These are phyloP conservation scores for Chaetops frenatus DNA, from an alignment of 2,113 vertebrate species.

Conservation along the genomic window DNA sequence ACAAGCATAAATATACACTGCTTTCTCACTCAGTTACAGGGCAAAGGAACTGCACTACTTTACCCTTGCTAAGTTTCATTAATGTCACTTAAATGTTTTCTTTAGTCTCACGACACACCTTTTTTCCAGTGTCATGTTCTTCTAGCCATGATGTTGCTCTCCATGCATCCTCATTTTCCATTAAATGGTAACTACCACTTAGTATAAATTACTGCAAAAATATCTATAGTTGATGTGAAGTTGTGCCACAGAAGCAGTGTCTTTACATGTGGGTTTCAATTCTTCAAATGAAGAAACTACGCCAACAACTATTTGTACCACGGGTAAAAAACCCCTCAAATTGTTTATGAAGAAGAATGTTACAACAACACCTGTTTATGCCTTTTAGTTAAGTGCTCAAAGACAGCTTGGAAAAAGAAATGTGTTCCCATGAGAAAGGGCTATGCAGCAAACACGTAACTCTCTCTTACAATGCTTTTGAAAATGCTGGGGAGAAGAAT, in stretches of 20 bases:
- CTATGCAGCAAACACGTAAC: background rate
- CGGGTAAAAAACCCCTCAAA: background rate
- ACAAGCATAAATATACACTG: background rate
- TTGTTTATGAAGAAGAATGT: background rate
- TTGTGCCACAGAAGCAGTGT: background rate
- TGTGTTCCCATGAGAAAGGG: background rate
- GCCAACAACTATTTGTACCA: background rate
- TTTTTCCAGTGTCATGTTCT: background rate
- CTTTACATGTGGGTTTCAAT: background rate
- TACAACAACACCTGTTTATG: background rate
- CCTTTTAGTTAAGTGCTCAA: background rate
- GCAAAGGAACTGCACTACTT: background rate
- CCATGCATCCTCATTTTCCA: background rate
- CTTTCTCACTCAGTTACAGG: background rate
- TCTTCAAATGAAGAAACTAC: background rate
- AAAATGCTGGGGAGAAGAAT: background rate
- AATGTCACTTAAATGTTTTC: background rate
- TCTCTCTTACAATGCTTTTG: background rate
- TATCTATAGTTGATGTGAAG: background rate
- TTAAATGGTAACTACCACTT: background rate
- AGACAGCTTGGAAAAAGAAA: background rate
- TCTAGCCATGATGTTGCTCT: background rate
- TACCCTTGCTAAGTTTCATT: background rate
- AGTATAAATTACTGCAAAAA: background rate
- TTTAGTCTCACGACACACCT: background rate